These are phyloP conservation scores for Calidris pygmaea DNA, from an alignment of 2,113 vertebrate genomes.

Conservation along the genomic window DNA sequence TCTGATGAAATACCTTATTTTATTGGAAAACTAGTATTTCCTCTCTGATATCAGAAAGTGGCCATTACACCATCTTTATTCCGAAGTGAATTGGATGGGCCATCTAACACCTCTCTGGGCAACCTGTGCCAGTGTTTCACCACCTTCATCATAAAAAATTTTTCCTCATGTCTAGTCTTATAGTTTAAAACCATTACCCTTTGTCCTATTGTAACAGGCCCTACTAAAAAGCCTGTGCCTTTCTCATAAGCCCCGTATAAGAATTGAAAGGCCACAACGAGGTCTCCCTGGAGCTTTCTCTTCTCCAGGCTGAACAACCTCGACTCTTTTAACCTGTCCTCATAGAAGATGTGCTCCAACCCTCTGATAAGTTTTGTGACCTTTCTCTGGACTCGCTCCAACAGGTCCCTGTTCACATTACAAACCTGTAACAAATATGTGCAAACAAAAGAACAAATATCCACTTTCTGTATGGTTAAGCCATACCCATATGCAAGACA, in stretches of 20 bases:
- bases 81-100: background rate
- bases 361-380: background rate
- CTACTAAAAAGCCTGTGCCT: background rate
- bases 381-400: background rate
- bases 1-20: background rate
- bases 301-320: too few species aligned
- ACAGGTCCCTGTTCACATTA: background rate
- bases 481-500: background rate
- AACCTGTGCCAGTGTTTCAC: background rate
- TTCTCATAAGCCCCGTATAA: background rate
- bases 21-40: background rate
- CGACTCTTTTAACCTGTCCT: background rate
- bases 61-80: background rate
- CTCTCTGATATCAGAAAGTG: background rate
- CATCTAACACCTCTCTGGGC: background rate
- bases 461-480: background rate
- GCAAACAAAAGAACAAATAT: background rate
- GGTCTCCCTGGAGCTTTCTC: background rate
- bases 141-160: background rate
- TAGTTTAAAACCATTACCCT: background rate
- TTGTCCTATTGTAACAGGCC: background rate
- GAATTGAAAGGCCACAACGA: background rate
- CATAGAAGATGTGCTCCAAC: background rate
- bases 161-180: background rate
- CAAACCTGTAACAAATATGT: background rate